Evolutionary conservation across 2,888 invertebrate genomes (phyloP).

Genomic region (Beris chalybata): DNA sequence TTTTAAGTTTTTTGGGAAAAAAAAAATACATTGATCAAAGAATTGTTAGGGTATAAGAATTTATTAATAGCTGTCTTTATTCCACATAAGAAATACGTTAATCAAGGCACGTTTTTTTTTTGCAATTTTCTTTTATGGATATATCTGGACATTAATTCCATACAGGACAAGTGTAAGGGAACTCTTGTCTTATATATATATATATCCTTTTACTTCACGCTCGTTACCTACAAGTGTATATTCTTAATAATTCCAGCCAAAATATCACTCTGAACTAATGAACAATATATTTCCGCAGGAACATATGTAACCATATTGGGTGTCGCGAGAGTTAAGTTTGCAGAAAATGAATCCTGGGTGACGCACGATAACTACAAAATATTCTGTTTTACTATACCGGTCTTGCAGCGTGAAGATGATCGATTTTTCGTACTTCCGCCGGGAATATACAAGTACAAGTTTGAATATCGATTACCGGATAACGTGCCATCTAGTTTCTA

Average conservation of each 20-base stretch:
- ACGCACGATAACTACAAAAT: constrained; percentile 24
- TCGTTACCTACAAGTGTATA: no score
- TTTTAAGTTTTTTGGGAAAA: no score
- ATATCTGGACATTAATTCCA: background rate
- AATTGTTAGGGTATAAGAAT: no score
- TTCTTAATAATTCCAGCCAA: background rate
- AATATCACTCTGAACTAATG: background rate
- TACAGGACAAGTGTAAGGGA: background rate
- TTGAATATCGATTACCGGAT: constrained; percentile 21
- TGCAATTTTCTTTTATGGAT: background rate
- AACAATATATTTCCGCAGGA: background rate
- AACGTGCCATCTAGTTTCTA: constrained; percentile 26
- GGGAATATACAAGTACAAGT: constrained; percentile 23
- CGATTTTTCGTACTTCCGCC: constrained; percentile 24
- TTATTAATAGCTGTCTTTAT: no score
- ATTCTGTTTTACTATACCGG: constrained; percentile 8
- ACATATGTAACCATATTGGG: constrained; percentile 17
- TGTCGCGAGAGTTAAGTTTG: constrained; percentile 17
- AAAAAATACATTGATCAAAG: no score
- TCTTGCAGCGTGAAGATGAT: constrained; percentile 18
- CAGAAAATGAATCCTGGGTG: constrained; percentile 20
- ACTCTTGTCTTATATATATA: background rate
- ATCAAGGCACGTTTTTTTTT: no score
- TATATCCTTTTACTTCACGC: no score
- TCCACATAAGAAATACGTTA: no score